Conservation (phyloP, 2,888 invertebrate genomes). For the Melanostoma mellinum region DNA sequence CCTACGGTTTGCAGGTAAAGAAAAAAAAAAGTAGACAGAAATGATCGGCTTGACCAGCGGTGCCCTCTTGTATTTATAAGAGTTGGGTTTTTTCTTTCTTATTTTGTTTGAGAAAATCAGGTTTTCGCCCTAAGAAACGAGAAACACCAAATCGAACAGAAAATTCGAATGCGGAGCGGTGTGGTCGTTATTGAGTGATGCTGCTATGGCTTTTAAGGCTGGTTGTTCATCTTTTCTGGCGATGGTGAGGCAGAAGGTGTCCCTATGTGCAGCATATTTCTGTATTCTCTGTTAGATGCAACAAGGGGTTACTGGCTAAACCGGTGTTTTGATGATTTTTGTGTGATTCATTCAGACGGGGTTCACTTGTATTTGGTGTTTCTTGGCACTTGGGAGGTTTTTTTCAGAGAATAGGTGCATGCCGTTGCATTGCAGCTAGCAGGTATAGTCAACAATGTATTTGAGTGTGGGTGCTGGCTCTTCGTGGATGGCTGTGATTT, state of each 20-base stretch:
- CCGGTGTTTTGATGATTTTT: constrained; percentile 63
- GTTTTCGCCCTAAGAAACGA: constrained; percentile 67
- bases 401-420: constrained; percentile 9
- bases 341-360: constrained; percentile 61
- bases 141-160: constrained; percentile 62
- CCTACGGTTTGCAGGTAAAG: constrained; percentile 67
- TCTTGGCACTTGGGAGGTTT: constrained; percentile 2
- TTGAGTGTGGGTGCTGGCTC: no score
- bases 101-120: constrained; percentile 46
- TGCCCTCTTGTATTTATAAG: constrained; percentile 65
- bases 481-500: no score
- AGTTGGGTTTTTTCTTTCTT: constrained; percentile 38
- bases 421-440: neutral
- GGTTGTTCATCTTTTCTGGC: constrained; percentile 23
- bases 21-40: constrained; percentile 9
- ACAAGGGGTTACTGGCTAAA: constrained; percentile 48
- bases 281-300: constrained; percentile 30
- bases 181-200: constrained; percentile 63
- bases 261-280: constrained; percentile 2
- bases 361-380: constrained; percentile 41
- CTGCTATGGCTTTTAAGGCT: constrained; percentile 22
- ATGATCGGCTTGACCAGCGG: constrained; percentile 65
- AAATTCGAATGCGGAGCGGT: constrained; percentile 52
- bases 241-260: constrained; percentile 14
- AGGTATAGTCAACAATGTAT: no score